Base-by-base conservation (phyloP, 2,888 invertebrate genomes). In the Spialia ferax region DNA sequence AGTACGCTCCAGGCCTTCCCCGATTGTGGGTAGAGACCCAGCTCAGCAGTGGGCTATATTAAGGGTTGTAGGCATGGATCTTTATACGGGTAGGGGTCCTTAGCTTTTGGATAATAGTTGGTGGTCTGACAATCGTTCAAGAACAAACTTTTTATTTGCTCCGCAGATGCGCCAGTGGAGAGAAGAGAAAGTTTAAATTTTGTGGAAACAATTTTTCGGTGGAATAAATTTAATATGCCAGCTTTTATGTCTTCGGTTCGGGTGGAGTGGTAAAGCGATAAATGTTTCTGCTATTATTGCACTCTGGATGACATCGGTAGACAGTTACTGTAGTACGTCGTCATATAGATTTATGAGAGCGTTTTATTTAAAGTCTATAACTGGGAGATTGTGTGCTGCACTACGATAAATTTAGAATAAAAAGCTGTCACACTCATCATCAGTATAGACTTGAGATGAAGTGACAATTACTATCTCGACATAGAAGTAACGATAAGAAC, bases 141-240 rank as follows among this genome's bases (percentile, higher is more conserved):
- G 81, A 77, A 78, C 70, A 72, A 78, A 82, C 77, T 82, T 86
- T 86, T 88, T 87, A 83, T 86, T 83, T 81, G 77, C 77, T 76
- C 72, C 74, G 71, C 79, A 82, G 81, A 80, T 82, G 80, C 74
- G 79, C 71, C 70, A 71, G 70, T 71, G 74, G 72, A 74, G 76
- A 59, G 63, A 69, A 61, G 72, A 76, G 69, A 73, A 75, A 79
- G 76, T 83, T 79, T 79, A 79, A 83, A 83, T 82, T 85, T 80
- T 72, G 73, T 75, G 71, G 72, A 80, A 79, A 75, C 74, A 72
- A 73, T 79, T 71, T 75, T 71, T 74, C 69, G 59, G 63, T 63
- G 68, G 68, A 67, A 71, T 71, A 69, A 69, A 69, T 71, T 69
- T 65, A 60, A 60, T 60, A 60, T 60, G 60, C 32, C 54, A 54